Percentiles rank a stretch among this genome's conserved stretches.
Conservation (phyloP, 2,113 vertebrate genomes). For the Hippocampus mohnikei region DNA sequence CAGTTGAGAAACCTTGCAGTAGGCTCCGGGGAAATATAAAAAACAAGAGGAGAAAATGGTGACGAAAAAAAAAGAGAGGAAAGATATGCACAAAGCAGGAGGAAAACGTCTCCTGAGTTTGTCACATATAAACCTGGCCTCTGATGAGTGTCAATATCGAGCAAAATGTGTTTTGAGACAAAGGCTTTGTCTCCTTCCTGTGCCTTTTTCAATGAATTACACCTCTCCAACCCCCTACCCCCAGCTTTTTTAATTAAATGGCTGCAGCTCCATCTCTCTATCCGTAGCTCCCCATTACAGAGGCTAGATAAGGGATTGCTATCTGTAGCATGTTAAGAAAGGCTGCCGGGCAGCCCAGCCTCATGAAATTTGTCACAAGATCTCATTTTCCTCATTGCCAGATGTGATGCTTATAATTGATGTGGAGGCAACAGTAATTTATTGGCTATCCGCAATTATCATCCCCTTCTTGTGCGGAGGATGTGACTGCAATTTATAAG, state of each 20-base stretch:
- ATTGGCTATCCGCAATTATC: conserved; percentile 81
- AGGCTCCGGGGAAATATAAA: conserved; percentile 71
- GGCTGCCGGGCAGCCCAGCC: conserved; percentile 79
- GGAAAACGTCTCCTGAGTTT: conserved; percentile 53
- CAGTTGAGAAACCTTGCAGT: conserved; percentile 58
- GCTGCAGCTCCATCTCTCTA: conserved; percentile 84
- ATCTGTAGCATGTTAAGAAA: conserved; percentile 85
- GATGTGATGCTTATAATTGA: conserved; percentile 84
- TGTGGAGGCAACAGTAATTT: conserved; percentile 82
- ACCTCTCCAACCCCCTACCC: conserved; percentile 70
- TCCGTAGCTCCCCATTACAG: conserved; percentile 82
- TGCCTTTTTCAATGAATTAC: conserved; percentile 78
- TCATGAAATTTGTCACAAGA: conserved; percentile 86
- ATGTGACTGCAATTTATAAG: conserved; percentile 83
- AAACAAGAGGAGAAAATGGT: conserved; percentile 40
- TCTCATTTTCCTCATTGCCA: conserved; percentile 87
- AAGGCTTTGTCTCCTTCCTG: conserved; percentile 79
- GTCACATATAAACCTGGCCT: conserved; percentile 65
- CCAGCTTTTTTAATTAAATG: conserved; percentile 95
- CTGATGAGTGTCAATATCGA: conserved; percentile 72
- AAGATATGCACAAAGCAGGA: conserved; percentile 35
- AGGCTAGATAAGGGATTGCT: conserved; percentile 84
- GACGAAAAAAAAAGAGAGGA: conserved; percentile 33
- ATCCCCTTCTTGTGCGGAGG: conserved; percentile 76
- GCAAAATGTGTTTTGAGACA: conserved; percentile 79